A percentile compares a stretch with the other conserved stretches of the same genome.
Evolutionary conservation across 2,113 vertebrate species (phyloP).

Genomic region (Seriola quinqueradiata): DNA sequence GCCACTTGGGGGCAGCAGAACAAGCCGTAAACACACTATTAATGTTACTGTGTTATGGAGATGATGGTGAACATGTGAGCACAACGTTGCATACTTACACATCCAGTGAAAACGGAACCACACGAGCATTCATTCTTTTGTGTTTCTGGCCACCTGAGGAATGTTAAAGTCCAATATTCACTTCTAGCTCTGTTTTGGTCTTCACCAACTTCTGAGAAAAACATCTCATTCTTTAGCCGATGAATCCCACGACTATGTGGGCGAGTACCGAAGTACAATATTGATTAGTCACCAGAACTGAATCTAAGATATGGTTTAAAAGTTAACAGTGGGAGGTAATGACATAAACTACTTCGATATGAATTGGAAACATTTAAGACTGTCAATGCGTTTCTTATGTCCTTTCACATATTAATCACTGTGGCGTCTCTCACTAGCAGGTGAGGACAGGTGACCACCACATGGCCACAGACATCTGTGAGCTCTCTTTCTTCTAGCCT

Average conservation of each 20-base stretch:
- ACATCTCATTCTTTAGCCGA: neutral
- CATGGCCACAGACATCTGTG: slow-evolving; percentile 38
- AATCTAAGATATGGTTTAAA: too few relatives aligned
- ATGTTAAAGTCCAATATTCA: neutral
- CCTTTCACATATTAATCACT: neutral
- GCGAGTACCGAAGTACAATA: too few relatives aligned
- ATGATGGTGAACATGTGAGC: neutral
- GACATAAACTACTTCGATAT: neutral
- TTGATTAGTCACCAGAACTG: too few relatives aligned
- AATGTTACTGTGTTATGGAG: too few relatives aligned
- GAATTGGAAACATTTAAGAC: neutral
- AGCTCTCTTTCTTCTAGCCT: slow-evolving; percentile 24
- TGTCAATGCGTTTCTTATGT: neutral
- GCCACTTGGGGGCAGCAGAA: neutral
- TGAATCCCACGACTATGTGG: neutral
- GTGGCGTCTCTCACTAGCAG: slow-evolving; percentile 6
- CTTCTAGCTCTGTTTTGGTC: neutral
- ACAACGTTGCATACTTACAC: neutral
- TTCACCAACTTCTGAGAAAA: neutral
- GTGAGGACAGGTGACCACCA: slow-evolving; percentile 38
- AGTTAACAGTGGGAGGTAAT: neutral
- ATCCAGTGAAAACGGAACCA: neutral
- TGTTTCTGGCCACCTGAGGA: neutral
- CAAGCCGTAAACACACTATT: neutral
- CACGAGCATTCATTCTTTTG: neutral